Evolutionary conservation across 2,888 invertebrate genomes (phyloP), one percentile per base, ranked within the genome.

Genomic region (Abscondita cerata): DNA sequence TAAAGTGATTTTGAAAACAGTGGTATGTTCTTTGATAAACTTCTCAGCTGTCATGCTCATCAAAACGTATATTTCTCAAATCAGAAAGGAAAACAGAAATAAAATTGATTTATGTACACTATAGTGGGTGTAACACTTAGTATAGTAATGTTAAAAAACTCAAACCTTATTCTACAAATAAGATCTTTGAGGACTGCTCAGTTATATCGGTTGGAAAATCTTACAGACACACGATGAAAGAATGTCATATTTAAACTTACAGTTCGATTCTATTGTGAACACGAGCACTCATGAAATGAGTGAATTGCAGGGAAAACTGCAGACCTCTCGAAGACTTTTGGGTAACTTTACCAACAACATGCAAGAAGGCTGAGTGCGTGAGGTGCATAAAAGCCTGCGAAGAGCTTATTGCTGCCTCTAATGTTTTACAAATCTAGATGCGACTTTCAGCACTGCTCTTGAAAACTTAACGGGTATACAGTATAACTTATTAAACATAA

Each of bases 301-400:
- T 96, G 52, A 87, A 96, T 48, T 94, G 95, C 82, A 96, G 94
- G 75, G 95, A 97, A 80, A 90, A 92, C 67, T 86, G 92, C 66
- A 96, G 96, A 11, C 96, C 96, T 80, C 82, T 96, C 66, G 87
- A 91, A 0, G 93, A 96, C 75, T 96, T 96, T 96, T 97, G 96
- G 96, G 90, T 67, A 84, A 89, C 48, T 83, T 85, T 65, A 96
- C 96, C 0, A 92, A 94, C 73, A 85, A 88, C 67, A 95, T 78
- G 82, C 94, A 55, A 86, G 91, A 67, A 90, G 75, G 92, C 96
- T 0, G 87, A 90, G 74, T 97, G 97, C 77, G 95, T 97, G 73
- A 25, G 25, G 6, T 6, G 6, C 6, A 6, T 2, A 25, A 2
- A 6, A n/a, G 2, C 6, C 6, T 6, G 25, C 25, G 25, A 25